phyloP scores from a whole-genome alignment of 2,888 invertebrate species.

The Trissonchulus sp. region DNA sequence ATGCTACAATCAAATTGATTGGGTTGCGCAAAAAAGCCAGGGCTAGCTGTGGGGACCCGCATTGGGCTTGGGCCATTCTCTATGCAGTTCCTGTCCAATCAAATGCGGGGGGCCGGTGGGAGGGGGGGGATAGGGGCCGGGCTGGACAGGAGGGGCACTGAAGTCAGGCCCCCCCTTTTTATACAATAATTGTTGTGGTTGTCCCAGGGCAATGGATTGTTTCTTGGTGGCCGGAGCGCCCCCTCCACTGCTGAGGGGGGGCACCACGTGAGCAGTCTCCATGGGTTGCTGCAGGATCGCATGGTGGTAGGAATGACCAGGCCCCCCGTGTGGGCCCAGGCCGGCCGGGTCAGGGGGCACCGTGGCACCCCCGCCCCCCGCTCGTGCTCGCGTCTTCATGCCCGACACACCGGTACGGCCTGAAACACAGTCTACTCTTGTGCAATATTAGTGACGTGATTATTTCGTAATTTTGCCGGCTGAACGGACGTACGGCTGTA shows the following conservation, averaged over 20 bases:
- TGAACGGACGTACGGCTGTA: too few relatives aligned
- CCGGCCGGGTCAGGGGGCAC: not conserved
- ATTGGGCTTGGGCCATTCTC: slow-evolving; percentile 8
- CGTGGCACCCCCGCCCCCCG: not conserved
- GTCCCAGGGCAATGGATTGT: not conserved
- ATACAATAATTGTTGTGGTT: too few relatives aligned
- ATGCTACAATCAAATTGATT: too few relatives aligned
- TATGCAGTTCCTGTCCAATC: not conserved
- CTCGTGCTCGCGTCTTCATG: not conserved
- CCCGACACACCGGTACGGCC: too few relatives aligned
- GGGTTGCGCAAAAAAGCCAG: too few relatives aligned
- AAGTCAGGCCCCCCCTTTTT: too few relatives aligned
- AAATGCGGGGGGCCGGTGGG: not conserved
- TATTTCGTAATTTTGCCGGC: too few relatives aligned
- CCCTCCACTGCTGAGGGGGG: not conserved
- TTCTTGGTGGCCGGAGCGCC: not conserved
- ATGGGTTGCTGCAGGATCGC: not conserved
- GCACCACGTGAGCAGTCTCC: not conserved
- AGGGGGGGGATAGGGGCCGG: not conserved
- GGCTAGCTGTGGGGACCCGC: slow-evolving; percentile 3
- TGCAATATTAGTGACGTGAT: too few relatives aligned
- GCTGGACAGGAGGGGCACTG: not conserved
- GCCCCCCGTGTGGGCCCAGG: too few relatives aligned
- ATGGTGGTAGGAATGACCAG: too few relatives aligned
- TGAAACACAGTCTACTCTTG: too few relatives aligned